Evolutionary conservation across 1,140 invertebrate species (phyloP).

Genomic region (Drosophila gunungcola): DNA sequence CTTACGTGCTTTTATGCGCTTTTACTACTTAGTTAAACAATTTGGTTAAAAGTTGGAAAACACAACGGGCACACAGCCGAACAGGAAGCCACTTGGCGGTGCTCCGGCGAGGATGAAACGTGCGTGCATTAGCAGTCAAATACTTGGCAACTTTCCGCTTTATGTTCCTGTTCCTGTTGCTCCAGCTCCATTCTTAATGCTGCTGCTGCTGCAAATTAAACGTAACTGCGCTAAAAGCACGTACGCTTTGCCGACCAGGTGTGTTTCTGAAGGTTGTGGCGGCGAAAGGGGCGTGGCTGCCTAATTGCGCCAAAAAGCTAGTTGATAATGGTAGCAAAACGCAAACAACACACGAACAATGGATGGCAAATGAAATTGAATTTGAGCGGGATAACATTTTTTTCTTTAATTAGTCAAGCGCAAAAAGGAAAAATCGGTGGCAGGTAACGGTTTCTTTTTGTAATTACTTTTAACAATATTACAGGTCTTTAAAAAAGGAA

Average conservation of each 20-base stretch:
- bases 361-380: conserved; percentile 55
- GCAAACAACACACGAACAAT: conserved; percentile 51
- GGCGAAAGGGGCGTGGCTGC: conserved; percentile 37
- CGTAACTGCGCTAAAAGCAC: conserved; percentile 52
- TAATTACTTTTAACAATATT: too few species aligned
- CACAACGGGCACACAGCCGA: conserved; percentile 26
- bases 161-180: conserved; percentile 20
- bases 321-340: conserved; percentile 61
- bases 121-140: conserved; percentile 72
- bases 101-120: conserved; percentile 37
- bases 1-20: conserved; percentile 65
- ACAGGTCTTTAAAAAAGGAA: too few species aligned
- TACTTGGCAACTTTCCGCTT: conserved; percentile 43
- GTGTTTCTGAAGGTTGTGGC: neutral
- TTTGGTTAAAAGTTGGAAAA: conserved; percentile 76
- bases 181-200: conserved; percentile 15
- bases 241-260: conserved; percentile 22
- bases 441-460: too few species aligned
- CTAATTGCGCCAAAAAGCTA: conserved; percentile 77
- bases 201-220: conserved; percentile 49
- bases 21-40: conserved; percentile 81
- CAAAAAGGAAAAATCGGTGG: neutral
- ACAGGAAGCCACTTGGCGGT: conserved; percentile 10
- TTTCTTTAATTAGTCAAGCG: conserved; percentile 20
- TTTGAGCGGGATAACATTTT: conserved; percentile 29